Base-by-base conservation (phyloP, 92 coral and sea anemone species). In the Phymanthus crucifer region DNA sequence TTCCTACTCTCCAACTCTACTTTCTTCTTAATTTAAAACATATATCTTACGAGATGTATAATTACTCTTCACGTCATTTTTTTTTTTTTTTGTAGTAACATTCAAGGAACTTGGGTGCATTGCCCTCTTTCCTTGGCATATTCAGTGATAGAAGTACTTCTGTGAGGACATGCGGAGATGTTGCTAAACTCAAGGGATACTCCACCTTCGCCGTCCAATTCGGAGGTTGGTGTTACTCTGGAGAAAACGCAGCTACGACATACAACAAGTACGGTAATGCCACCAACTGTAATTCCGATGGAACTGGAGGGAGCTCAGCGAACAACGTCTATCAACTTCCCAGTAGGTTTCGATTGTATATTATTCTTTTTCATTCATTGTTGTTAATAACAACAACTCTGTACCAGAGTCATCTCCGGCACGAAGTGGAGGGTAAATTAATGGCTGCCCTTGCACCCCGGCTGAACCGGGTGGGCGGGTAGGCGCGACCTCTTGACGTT, bases 261-360 rank as follows among this genome's bases (percentile, higher is more conserved):
- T 76, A 76, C 71, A 31, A 54, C 13, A 76, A 54, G 19, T 36
- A 76, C 34, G 71, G 80, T 18, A 57, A 57, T 36, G 26, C 70
- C 21, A 16, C 71, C 26, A 32, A 29, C 16, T 76, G 80, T 54
- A 18, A 6, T 6, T 48, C 4, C 11, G 40, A 76, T 76, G 80
- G 80, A 19, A 31, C 38, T 24, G 80, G 80, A 76, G 80, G 70
- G 12, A 8, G 34, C 38, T 64, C 19, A 31, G 52, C 24, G 6
- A 76, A 76, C 34, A n/a, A 50, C 18, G 80, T 76, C n/a, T 76
- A 76, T 40, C 80, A 57, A 47, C 52, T 52, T 16, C 80, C 70
- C 10, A 47, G 80, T 76, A 76, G 26, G 36, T 76, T 6, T 29
- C 18, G 31, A 23, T 1, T 9, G 27, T 64, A 7, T 64, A n/a